Evolutionary conservation across 2,888 invertebrate genomes (phyloP), one percentile per base, ranked within the genome.

Genomic region (Scelioninae gen. 1): DNA sequence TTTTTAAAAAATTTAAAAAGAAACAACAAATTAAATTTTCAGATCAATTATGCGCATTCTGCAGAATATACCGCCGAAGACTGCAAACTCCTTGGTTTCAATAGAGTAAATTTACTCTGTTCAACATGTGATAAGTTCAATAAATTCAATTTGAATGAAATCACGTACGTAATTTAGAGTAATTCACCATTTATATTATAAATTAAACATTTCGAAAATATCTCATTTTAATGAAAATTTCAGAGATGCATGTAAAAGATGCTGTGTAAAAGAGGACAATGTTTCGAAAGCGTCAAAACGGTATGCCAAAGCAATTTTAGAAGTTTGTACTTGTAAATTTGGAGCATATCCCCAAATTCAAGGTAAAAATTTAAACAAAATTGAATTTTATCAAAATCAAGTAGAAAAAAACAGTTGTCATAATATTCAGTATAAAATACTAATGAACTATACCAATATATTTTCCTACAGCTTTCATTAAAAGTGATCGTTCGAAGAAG

Each of bases 241-340:
- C 85, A 94, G 95, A 74, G 94, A 94, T 11, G 94, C 94, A 85
- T 98, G 98, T 88, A 94, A 94, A 77, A 95, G 96, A 91, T 98
- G 98, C 89, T 97, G 97, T 90, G 95, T 96, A 82, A 94, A 94
- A 85, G 96, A 97, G 89, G 95, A 95, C 85, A 93, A 94, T 47
- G 94, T 94, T 1, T 94, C 94, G 10, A 93, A 94, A 69, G 92
- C 92, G 23, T 89, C 92, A 1, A 96, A 96, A 93, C 95, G 96
- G 77, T 99, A 98, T 92, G 96, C 98, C 0, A 96, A 95, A 91
- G 99, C 98, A 0, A 95, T 97, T 77, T 93, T 99, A 49, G 98
- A 98, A 94, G 98, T 99, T 6, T 99, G 99, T 91, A 98, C 98
- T 63, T 99, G 99, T 93, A 99, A 99, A 94, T 98, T 99, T 93